Evolutionary conservation across 2,888 invertebrate genomes (phyloP).

Genomic region (Saturnia pavonia): DNA sequence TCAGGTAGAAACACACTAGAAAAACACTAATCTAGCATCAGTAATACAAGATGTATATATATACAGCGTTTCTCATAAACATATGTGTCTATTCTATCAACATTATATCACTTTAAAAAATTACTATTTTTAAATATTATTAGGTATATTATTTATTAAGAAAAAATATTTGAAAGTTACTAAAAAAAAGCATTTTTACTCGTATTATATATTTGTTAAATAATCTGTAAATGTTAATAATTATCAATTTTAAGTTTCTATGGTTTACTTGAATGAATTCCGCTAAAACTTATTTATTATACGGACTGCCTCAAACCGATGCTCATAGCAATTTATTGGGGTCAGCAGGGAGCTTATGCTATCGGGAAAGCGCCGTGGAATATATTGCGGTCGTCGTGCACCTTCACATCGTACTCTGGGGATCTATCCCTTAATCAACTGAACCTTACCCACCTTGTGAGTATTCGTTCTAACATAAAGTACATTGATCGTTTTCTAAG

Average conservation of each 20-base stretch:
- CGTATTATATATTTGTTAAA: too few relatives aligned
- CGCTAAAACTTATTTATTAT: not conserved
- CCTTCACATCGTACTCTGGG: conserved; percentile 45
- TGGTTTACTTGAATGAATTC: not conserved
- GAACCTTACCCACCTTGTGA: conserved; percentile 1
- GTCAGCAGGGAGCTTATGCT: conserved; percentile 30
- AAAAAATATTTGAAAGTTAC: too few relatives aligned
- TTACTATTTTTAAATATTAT: too few relatives aligned
- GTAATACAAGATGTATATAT: too few relatives aligned
- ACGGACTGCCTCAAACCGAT: conserved; percentile 22
- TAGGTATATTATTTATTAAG: too few relatives aligned
- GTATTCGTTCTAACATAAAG: not conserved
- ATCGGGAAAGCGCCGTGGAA: conserved; percentile 34
- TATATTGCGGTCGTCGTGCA: conserved; percentile 43
- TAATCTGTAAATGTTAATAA: too few relatives aligned
- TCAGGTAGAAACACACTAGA: too few relatives aligned
- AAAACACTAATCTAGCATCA: too few relatives aligned
- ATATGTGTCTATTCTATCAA: too few relatives aligned
- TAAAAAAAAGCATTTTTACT: too few relatives aligned
- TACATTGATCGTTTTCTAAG: not conserved
- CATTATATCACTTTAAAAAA: too few relatives aligned
- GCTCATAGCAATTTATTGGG: conserved; percentile 35
- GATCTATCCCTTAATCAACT: conserved; percentile 41
- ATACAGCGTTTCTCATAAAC: too few relatives aligned
- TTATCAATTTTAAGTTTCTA: not conserved